Evolutionary conservation across 2,888 invertebrate species (phyloP).

Genomic region (Pheosia tremula): DNA sequence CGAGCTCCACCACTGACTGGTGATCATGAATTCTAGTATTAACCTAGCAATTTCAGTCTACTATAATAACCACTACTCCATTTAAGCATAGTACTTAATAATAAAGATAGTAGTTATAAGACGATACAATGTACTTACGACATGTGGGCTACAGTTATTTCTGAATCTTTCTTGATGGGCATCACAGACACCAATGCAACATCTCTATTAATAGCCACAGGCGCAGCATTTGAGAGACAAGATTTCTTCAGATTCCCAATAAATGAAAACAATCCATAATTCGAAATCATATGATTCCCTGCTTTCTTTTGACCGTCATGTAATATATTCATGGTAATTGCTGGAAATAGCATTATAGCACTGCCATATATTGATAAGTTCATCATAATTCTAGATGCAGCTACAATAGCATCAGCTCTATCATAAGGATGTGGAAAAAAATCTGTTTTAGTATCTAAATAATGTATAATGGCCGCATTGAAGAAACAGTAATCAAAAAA

Average conservation of each 20-base stretch:
- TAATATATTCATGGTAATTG: background rate
- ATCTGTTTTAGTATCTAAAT: slow-evolving; percentile 1
- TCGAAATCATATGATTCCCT: background rate
- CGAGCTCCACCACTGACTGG: too few relatives aligned
- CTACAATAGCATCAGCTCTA: background rate
- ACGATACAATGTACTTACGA: background rate
- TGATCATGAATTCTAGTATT: too few relatives aligned
- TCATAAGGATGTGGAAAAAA: background rate
- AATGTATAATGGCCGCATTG: slow-evolving; percentile 1
- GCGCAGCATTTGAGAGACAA: background rate
- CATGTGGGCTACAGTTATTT: background rate
- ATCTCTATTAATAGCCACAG: background rate
- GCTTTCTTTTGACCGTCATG: too few relatives aligned
- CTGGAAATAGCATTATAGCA: background rate
- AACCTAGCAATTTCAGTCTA: background rate
- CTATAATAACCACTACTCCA: background rate
- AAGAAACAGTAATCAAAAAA: background rate
- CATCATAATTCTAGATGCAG: background rate
- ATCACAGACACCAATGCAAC: background rate
- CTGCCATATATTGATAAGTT: background rate
- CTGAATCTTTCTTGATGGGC: slow-evolving; percentile 3
- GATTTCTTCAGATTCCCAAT: background rate
- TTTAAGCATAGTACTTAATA: background rate
- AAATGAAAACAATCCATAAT: slow-evolving; percentile 1
- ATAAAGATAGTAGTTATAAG: background rate